Evolutionary conservation across 1,140 invertebrate genomes (phyloP).

Genomic region (Drosophila serrata): DNA sequence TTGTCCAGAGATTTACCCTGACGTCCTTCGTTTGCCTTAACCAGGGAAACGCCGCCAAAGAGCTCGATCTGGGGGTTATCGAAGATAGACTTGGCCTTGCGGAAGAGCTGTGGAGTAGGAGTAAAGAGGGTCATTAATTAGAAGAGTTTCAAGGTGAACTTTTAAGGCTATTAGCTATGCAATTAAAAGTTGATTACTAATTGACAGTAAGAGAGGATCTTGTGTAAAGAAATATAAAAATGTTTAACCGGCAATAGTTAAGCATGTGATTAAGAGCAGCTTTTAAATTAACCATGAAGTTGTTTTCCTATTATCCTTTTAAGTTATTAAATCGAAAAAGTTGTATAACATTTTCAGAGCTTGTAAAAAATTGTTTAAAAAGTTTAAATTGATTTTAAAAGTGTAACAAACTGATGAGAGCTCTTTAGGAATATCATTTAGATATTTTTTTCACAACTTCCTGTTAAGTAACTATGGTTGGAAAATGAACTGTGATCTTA

Average conservation of each 20-base stretch:
- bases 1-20: conserved; percentile 84
- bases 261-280: background rate
- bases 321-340: background rate
- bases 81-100: conserved; percentile 88
- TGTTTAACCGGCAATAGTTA: background rate
- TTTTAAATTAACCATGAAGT: background rate
- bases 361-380: background rate
- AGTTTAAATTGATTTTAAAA: background rate
- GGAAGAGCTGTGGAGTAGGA: conserved; percentile 86
- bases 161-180: background rate
- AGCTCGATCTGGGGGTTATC: conserved; percentile 87
- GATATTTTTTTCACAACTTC: conserved; percentile 20
- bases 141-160: background rate
- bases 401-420: background rate
- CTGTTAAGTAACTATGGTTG: conserved; percentile 7
- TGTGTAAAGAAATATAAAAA: background rate
- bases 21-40: conserved; percentile 86
- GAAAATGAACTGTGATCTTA: background rate
- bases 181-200: background rate
- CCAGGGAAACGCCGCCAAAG: conserved; percentile 87
- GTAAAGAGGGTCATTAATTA: conserved; percentile 11
- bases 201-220: background rate
- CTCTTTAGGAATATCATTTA: background rate
- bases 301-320: background rate
- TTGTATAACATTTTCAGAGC: background rate